Evolutionary conservation across 2,113 vertebrate species (phyloP).

Genomic region (Dromiciops gliroides): DNA sequence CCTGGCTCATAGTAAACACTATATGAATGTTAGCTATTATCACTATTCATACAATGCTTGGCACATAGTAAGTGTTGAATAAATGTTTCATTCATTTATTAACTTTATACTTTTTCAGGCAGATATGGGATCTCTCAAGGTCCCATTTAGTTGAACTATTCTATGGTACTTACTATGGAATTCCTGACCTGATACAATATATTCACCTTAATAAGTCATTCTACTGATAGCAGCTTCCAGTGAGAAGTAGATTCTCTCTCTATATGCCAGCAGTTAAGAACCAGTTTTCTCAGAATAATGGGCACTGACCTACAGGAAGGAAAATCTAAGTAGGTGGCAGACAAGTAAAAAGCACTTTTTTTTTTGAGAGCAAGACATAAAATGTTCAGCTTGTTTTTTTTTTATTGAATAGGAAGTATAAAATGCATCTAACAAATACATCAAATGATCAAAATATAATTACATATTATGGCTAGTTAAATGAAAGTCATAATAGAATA

Average conservation of each 20-base stretch:
- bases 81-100: background rate
- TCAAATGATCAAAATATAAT: background rate
- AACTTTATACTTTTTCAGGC: background rate
- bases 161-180: slow-evolving; percentile 36
- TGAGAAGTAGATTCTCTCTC: background rate
- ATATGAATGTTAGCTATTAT: background rate
- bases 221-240: slow-evolving; percentile 3
- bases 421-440: slow-evolving; percentile 10
- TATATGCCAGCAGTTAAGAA: background rate
- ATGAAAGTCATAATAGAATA: background rate
- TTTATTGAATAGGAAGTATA: slow-evolving; percentile 21
- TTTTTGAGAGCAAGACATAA: background rate
- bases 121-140: slow-evolving; percentile 14
- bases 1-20: background rate
- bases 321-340: slow-evolving; percentile 1
- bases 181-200: slow-evolving; percentile 7
- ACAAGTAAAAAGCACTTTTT: slow-evolving; percentile 1
- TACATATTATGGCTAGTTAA: background rate
- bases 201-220: slow-evolving; percentile 32
- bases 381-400: background rate
- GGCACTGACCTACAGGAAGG: background rate
- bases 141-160: slow-evolving; percentile 26
- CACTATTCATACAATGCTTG: background rate
- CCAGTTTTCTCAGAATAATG: background rate
- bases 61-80: background rate